Evolutionary conservation across 1,140 invertebrate genomes (phyloP).

Genomic region (Tenebrio molitor): DNA sequence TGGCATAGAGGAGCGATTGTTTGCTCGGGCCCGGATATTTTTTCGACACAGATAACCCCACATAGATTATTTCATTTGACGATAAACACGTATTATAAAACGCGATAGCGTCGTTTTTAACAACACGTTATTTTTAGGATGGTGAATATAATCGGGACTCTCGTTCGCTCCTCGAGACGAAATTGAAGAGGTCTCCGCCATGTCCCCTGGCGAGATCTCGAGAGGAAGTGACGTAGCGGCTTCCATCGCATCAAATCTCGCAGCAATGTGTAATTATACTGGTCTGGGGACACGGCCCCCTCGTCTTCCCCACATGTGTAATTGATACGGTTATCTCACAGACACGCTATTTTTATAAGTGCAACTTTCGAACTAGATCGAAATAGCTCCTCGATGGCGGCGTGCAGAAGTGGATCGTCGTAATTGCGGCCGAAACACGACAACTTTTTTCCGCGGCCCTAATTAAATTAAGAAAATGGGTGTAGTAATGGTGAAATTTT

Average conservation of each 20-base stretch:
- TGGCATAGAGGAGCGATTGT: slow-evolving; percentile 54
- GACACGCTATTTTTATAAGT: slow-evolving; percentile 35
- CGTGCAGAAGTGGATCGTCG: no score
- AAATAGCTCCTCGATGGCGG: slow-evolving; percentile 1
- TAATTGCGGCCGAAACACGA: not conserved
- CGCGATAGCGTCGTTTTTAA: slow-evolving; percentile 47
- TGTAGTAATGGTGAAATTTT: not conserved
- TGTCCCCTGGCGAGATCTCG: slow-evolving; percentile 35
- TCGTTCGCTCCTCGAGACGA: not conserved
- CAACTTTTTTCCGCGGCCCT: not conserved
- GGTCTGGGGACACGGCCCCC: slow-evolving; percentile 22
- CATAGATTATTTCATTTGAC: slow-evolving; percentile 51
- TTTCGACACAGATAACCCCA: slow-evolving; percentile 55
- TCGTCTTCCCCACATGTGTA: slow-evolving; percentile 19
- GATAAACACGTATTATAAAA: slow-evolving; percentile 51
- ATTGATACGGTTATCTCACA: slow-evolving; percentile 37
- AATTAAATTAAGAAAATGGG: not conserved
- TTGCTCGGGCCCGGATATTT: slow-evolving; percentile 53
- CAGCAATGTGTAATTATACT: slow-evolving; percentile 25
- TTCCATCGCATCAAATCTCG: slow-evolving; percentile 24
- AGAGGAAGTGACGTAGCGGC: slow-evolving; percentile 33
- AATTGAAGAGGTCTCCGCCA: slow-evolving; percentile 7
- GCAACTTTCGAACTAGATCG: slow-evolving; percentile 17
- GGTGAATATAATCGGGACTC: slow-evolving; percentile 29
- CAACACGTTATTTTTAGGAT: slow-evolving; percentile 45